Evolutionary conservation across 2,797 vertebrate species (phyloP).

Genomic region (Meda fulgida): DNA sequence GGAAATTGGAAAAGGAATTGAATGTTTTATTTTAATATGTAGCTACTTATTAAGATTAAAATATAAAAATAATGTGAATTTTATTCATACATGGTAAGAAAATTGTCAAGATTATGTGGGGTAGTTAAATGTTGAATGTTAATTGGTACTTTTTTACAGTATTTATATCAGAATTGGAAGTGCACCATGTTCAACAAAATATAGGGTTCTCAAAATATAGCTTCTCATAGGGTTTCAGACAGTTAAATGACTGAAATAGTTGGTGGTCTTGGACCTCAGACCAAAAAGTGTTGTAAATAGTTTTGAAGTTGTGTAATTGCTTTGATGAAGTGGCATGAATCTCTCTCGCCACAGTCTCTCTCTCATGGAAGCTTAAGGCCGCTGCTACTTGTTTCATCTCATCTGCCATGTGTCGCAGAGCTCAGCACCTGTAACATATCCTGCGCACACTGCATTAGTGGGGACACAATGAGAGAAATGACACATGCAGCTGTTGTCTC

Average conservation of each 20-base stretch:
- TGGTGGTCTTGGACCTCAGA: constrained; percentile 37
- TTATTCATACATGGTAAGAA: not conserved
- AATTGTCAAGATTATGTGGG: not conserved
- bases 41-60: not conserved
- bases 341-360: not conserved
- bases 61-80: not conserved
- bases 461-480: constrained; percentile 62
- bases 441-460: constrained; percentile 53
- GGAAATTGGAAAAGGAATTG: not conserved
- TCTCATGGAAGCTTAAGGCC: constrained; percentile 6
- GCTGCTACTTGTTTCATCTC: constrained; percentile 19
- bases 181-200: not conserved
- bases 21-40: not conserved
- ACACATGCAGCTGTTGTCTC: constrained; percentile 66
- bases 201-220: too few relatives aligned
- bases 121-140: not conserved
- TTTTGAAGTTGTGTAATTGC: constrained; percentile 23
- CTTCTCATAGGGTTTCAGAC: not conserved
- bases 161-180: not conserved
- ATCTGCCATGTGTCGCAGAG: not conserved
- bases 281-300: constrained; percentile 7
- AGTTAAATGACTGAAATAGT: constrained; percentile 11
- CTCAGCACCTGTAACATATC: constrained; percentile 59
- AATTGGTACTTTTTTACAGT: not conserved
- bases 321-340: constrained; percentile 25